A percentile compares a stretch with the other conserved stretches of the same genome.
These are phyloP conservation scores for Sphenodon punctatus DNA, from an alignment of 2,797 vertebrate species.

Conservation along the genomic window DNA sequence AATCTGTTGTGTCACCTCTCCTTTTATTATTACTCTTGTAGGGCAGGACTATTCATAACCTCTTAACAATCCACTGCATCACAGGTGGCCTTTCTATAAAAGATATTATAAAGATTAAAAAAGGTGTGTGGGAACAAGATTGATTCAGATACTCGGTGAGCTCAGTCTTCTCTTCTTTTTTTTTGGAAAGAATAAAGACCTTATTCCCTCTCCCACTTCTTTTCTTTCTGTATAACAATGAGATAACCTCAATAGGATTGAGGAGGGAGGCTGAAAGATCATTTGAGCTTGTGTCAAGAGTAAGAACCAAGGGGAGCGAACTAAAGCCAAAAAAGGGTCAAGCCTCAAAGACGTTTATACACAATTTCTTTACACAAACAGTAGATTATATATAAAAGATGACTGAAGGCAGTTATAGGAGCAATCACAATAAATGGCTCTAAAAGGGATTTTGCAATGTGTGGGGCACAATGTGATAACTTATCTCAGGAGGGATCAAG, in stretches of 20 bases:
- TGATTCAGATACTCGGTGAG: not conserved
- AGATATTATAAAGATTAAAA: not conserved
- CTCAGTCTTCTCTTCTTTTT: not conserved
- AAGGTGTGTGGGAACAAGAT: not conserved
- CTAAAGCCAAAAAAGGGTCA: not conserved
- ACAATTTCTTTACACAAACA: not conserved
- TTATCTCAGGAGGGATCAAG: not conserved
- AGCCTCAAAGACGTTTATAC: not conserved
- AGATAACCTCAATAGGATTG: not conserved
- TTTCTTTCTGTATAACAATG: not conserved
- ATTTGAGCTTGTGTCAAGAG: not conserved
- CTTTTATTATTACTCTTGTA: not conserved
- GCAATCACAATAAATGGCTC: not conserved
- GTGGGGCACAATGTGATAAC: not conserved
- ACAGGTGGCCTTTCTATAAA: conserved; percentile 1
- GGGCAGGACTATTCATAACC: conserved; percentile 18
- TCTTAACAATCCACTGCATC: conserved; percentile 10
- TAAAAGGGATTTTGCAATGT: not conserved
- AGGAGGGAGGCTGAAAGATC: not conserved
- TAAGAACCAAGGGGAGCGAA: not conserved
- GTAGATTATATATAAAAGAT: not conserved
- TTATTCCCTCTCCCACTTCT: not conserved
- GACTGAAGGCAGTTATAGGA: not conserved
- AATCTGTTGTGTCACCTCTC: not conserved
- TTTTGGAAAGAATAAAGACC: conserved; percentile 4